Base-by-base conservation (phyloP, 2,888 invertebrate genomes). In the Tenthredo distinguenda region DNA sequence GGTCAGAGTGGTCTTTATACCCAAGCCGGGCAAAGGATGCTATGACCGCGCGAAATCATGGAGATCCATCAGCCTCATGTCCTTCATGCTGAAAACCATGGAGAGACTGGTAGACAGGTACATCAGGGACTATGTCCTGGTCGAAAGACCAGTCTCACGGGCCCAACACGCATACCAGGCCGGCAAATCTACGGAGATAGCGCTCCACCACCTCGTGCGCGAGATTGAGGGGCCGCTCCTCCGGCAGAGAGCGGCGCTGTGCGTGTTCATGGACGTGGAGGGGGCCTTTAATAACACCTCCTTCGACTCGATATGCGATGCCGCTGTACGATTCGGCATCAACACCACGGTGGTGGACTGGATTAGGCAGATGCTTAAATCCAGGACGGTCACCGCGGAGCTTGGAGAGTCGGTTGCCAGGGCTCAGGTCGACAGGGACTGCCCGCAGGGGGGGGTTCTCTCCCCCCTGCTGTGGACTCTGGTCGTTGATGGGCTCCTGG, bases 81-180 rank as follows among this genome's bases (percentile, higher is more conserved):
- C 26, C 26, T 26, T 26, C 0, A 26, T 26, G 26, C 1, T 26
- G 34, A 4, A 4, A 34, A 40, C 34, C 43, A 43, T 89, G 77
- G 89, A 89, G 68, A 87, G 87, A 76, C 82, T 89, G 47, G 84
- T 89, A 9, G 87, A 88, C 47, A 83, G 87, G 43, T 50, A 87
- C 50, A 86, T 89, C 0, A 87, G 86, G 76, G 86, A 87, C 10
- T 37, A 55, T 10, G 37, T 40, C 0, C 26, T 88, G 0, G 4
- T 3, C 43, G 21, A 82, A 71, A 10, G 86, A 87, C 86, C 87
- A 0, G 47, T 88, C 9, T 82, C 88, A 18, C 21, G 10, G 1
- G 43, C 86, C 0, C 87, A 89, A 84, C 86, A 87, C 85, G 88
- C 89, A 0, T 89, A 90, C 31, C 86, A 86, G 81, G 65, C 81